These are phyloP conservation scores for Nothoprocta pentlandii DNA, from an alignment of 2,113 vertebrate genomes.

Conservation along the genomic window DNA sequence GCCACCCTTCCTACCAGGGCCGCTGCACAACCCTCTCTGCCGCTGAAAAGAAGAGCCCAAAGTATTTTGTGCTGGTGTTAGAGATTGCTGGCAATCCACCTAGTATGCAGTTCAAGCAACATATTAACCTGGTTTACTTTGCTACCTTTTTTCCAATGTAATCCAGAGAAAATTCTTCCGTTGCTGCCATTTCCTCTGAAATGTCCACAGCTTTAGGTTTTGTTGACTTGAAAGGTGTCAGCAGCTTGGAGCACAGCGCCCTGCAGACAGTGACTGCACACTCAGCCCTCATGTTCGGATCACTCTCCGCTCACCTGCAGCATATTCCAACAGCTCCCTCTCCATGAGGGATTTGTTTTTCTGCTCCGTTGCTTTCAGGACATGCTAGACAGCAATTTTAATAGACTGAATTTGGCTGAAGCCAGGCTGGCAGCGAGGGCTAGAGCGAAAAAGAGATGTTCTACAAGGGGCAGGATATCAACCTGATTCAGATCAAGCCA, in stretches of 20 bases:
- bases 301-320: not conserved
- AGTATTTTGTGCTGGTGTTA: not conserved
- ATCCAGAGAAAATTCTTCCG: not conserved
- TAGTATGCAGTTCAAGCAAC: not conserved
- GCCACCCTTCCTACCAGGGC: not conserved
- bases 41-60: not conserved
- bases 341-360: not conserved
- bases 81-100: not conserved
- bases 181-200: not conserved
- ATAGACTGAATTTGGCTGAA: not conserved
- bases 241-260: not conserved
- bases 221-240: not conserved
- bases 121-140: not conserved
- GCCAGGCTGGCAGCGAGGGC: not conserved
- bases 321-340: not conserved
- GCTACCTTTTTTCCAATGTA: not conserved
- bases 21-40: rapidly evolving
- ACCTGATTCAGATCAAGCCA: not conserved
- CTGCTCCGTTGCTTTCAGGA: not conserved
- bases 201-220: not conserved
- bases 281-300: not conserved
- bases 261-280: not conserved
- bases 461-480: not conserved
- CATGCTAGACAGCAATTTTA: not conserved
- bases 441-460: not conserved